Evolutionary conservation across 2,888 invertebrate genomes (phyloP).

Genomic region (Beris chalybata): DNA sequence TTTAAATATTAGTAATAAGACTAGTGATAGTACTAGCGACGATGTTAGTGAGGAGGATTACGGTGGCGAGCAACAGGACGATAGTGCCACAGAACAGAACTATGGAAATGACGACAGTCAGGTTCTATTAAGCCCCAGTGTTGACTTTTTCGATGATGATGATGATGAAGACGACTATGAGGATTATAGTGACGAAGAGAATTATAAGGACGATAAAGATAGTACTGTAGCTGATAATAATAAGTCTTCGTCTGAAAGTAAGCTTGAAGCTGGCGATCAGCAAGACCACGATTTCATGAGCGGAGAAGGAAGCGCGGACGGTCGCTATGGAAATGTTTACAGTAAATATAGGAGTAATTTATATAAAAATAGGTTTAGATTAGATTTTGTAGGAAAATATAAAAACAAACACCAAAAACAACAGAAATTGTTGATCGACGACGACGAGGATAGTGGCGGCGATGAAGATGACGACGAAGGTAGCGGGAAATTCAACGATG

Average conservation of each 20-base stretch:
- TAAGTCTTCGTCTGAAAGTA: constrained; percentile 21
- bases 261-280: constrained; percentile 27
- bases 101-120: constrained; percentile 29
- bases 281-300: constrained; percentile 48
- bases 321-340: constrained; percentile 39
- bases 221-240: constrained; percentile 7
- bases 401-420: constrained; percentile 43
- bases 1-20: constrained; percentile 43
- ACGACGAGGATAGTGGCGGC: constrained; percentile 44
- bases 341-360: constrained; percentile 41
- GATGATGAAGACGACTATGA: constrained; percentile 39
- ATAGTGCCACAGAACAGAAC: constrained; percentile 38
- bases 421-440: constrained; percentile 53
- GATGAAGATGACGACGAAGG: constrained; percentile 44
- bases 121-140: constrained; percentile 45
- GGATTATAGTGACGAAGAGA: constrained; percentile 43
- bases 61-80: constrained; percentile 33
- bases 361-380: constrained; percentile 45
- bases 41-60: constrained; percentile 36
- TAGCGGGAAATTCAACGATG: constrained; percentile 40
- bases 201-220: constrained; percentile 32
- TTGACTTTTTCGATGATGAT: constrained; percentile 46
- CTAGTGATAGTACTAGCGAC: constrained; percentile 42
- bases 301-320: constrained; percentile 49
- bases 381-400: constrained; percentile 48